phyloP scores from a whole-genome alignment of 2,888 invertebrate genomes.

The Adelognathus sp. region DNA sequence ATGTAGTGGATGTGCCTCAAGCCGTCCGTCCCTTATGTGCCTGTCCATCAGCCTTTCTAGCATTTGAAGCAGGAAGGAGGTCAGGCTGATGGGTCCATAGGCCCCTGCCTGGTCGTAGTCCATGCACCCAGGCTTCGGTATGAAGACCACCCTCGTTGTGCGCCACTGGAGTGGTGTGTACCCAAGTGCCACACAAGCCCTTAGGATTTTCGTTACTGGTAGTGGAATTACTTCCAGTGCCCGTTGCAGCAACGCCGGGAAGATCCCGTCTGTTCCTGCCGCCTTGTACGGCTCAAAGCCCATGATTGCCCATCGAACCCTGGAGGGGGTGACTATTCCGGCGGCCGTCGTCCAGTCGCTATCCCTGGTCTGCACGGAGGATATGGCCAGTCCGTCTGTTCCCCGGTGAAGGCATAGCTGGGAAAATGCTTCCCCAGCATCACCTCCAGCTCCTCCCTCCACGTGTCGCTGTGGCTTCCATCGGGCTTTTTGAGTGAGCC shows the following conservation, averaged over 20 bases:
- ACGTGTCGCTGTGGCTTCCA: background rate
- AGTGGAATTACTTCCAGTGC: background rate
- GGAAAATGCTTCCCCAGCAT: slow-evolving; percentile 1
- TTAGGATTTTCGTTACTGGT: slow-evolving; percentile 11
- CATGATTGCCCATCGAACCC: background rate
- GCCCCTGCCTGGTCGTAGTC: slow-evolving; percentile 48
- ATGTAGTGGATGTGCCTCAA: slow-evolving; percentile 29
- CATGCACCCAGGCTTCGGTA: slow-evolving; percentile 54
- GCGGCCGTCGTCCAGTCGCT: background rate
- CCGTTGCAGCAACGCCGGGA: slow-evolving; percentile 8
- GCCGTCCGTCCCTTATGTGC: slow-evolving; percentile 46
- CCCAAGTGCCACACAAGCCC: slow-evolving; percentile 34
- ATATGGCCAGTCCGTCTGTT: background rate
- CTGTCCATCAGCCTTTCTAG: slow-evolving; percentile 62
- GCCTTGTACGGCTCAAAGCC: slow-evolving; percentile 20
- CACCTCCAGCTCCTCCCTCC: background rate
- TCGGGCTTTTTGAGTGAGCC: background rate
- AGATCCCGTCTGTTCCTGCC: slow-evolving; percentile 18
- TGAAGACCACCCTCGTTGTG: slow-evolving; percentile 42
- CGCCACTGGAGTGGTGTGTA: slow-evolving; percentile 34
- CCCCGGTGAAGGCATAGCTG: background rate
- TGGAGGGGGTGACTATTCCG: background rate
- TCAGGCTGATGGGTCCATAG: slow-evolving; percentile 61
- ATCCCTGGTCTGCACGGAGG: background rate
- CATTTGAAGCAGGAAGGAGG: slow-evolving; percentile 62